Evolutionary conservation across 1,140 invertebrate genomes (phyloP).

Genomic region (Cyclargus thomasi): DNA sequence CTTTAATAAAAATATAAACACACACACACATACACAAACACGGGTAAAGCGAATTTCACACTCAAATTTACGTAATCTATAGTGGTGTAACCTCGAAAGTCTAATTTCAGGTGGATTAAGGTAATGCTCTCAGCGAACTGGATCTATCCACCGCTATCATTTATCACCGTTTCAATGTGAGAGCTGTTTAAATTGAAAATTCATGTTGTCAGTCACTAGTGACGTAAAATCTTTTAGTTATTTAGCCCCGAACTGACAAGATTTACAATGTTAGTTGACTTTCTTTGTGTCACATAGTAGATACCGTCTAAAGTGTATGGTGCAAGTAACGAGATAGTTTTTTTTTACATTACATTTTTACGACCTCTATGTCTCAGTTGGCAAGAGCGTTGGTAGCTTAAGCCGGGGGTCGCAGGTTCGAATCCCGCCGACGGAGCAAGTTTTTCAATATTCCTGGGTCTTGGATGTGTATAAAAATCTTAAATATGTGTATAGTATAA

Average conservation of each 20-base stretch:
- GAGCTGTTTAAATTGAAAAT: conserved; percentile 19
- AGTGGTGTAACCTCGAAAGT: not conserved
- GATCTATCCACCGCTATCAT: not conserved
- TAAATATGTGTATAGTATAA: too few relatives aligned
- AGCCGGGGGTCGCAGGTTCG: too few relatives aligned
- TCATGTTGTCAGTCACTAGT: conserved; percentile 24
- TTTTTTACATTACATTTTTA: too few relatives aligned
- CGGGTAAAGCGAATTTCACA: too few relatives aligned
- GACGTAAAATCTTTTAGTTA: conserved; percentile 35
- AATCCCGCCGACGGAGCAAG: too few relatives aligned
- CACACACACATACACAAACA: too few relatives aligned
- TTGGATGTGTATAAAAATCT: too few relatives aligned
- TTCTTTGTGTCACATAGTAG: conserved; percentile 55
- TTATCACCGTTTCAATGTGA: conserved; percentile 13
- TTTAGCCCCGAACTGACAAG: conserved; percentile 41
- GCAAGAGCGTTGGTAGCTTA: too few relatives aligned
- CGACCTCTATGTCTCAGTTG: too few relatives aligned
- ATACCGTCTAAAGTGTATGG: conserved; percentile 29
- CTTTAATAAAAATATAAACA: too few relatives aligned
- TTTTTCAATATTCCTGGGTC: too few relatives aligned
- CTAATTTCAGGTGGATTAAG: not conserved
- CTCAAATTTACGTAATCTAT: too few relatives aligned
- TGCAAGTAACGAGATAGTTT: conserved; percentile 23
- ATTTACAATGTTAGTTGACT: conserved; percentile 51
- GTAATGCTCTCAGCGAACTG: not conserved